These are phyloP conservation scores for Drosophila baimaii DNA, from an alignment of 1,140 invertebrate genomes.

Conservation along the genomic window DNA sequence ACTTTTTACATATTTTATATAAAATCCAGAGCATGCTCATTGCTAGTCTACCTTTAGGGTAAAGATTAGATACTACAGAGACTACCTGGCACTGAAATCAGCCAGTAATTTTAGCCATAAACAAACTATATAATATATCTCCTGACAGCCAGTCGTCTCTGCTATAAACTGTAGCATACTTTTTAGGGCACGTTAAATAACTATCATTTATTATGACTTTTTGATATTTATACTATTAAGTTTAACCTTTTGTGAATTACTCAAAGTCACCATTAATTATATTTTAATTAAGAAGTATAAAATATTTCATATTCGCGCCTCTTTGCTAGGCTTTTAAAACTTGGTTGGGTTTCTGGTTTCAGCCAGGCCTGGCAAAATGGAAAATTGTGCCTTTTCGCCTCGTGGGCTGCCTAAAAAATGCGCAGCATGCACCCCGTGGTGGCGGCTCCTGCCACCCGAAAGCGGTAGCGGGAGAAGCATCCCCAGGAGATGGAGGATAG, in stretches of 20 bases:
- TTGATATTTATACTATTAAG: background rate
- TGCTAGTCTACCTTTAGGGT: background rate
- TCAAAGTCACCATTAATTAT: background rate
- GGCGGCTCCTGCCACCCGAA: conserved; percentile 4
- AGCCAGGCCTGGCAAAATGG: conserved; percentile 54
- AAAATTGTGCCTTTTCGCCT: conserved; percentile 53
- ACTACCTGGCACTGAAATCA: background rate
- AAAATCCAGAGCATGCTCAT: background rate
- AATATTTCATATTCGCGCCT: background rate
- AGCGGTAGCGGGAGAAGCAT: background rate
- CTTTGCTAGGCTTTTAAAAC: background rate
- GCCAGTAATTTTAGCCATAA: background rate
- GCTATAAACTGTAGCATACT: conserved; percentile 7
- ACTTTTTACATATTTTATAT: conserved; percentile 9
- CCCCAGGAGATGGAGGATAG: background rate
- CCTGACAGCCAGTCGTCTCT: background rate
- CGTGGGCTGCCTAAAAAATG: conserved; percentile 62
- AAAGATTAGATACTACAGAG: background rate
- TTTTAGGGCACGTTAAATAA: background rate
- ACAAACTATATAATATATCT: too few relatives aligned
- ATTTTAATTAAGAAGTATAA: background rate
- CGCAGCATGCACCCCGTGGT: conserved; percentile 59
- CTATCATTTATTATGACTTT: background rate
- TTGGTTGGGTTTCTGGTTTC: conserved; percentile 28
- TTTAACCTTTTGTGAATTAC: background rate